A percentile compares a stretch with the other conserved stretches of the same genome.
These are phyloP conservation scores for Epinephelus lanceolatus DNA, from an alignment of 2,113 vertebrate genomes.

Conservation along the genomic window DNA sequence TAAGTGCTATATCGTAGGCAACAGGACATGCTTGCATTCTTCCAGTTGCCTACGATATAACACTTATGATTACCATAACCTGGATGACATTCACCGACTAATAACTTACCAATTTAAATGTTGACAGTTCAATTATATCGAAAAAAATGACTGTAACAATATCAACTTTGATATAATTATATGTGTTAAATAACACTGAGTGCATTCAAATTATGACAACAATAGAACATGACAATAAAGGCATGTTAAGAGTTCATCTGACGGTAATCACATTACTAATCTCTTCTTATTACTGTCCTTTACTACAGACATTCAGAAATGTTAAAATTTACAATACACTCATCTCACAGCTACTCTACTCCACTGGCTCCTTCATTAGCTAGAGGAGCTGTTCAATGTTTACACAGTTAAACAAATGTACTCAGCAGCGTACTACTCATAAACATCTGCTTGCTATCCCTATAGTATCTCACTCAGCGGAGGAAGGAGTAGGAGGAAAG, in stretches of 20 bases:
- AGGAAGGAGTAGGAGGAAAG: slow-evolving; percentile 64
- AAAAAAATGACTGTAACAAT: too few relatives aligned
- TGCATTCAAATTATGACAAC: background rate
- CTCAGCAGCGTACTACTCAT: slow-evolving; percentile 17
- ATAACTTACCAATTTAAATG: too few relatives aligned
- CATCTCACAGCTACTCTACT: background rate
- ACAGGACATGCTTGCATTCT: too few relatives aligned
- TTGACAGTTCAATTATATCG: background rate
- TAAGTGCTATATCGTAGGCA: too few relatives aligned
- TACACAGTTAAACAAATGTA: slow-evolving; percentile 54
- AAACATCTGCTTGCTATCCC: slow-evolving; percentile 22
- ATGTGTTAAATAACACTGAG: background rate
- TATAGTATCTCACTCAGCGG: slow-evolving; percentile 37
- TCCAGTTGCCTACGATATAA: too few relatives aligned
- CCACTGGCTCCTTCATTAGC: slow-evolving; percentile 23
- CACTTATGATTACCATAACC: too few relatives aligned
- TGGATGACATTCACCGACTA: too few relatives aligned
- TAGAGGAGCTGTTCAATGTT: slow-evolving; percentile 46
- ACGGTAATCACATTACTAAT: too few relatives aligned
- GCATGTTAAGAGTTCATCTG: too few relatives aligned
- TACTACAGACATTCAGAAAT: background rate
- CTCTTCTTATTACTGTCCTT: background rate
- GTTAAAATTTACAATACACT: background rate
- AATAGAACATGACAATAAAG: background rate
- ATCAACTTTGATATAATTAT: background rate